Evolutionary conservation across 2,888 invertebrate genomes (phyloP).

Genomic region (Limnephilus marmoratus): DNA sequence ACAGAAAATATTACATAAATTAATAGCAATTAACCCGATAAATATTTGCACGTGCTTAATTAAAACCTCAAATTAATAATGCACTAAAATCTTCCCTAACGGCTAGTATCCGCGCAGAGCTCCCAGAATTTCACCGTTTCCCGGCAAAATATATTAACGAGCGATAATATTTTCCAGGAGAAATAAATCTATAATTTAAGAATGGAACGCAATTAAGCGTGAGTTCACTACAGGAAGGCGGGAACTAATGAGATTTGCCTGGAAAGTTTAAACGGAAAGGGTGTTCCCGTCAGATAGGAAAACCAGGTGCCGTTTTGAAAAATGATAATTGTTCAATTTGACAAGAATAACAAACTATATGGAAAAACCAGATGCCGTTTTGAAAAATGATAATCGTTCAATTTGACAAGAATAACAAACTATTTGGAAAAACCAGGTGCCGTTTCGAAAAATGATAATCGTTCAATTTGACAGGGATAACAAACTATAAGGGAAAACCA

Average conservation of each 20-base stretch:
- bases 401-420: no score
- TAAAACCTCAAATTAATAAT: constrained; percentile 9
- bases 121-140: constrained; percentile 4
- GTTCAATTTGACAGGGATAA: no score
- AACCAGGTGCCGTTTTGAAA: background rate
- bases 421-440: no score
- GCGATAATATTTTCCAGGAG: constrained; percentile 15
- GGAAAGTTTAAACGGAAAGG: constrained; percentile 19
- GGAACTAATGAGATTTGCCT: constrained; percentile 32
- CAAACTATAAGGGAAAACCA: no score
- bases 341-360: background rate
- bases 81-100: background rate
- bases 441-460: no score
- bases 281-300: constrained; percentile 20
- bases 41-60: background rate
- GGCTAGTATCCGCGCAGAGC: background rate
- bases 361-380: no score
- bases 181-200: constrained; percentile 35
- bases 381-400: no score
- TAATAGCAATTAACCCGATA: background rate
- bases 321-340: background rate
- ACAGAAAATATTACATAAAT: background rate
- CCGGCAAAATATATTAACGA: constrained; percentile 24
- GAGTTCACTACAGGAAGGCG: background rate
- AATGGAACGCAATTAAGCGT: constrained; percentile 32